Evolutionary conservation across 2,888 invertebrate genomes (phyloP).

Genomic region (Xestia rhomboidea): DNA sequence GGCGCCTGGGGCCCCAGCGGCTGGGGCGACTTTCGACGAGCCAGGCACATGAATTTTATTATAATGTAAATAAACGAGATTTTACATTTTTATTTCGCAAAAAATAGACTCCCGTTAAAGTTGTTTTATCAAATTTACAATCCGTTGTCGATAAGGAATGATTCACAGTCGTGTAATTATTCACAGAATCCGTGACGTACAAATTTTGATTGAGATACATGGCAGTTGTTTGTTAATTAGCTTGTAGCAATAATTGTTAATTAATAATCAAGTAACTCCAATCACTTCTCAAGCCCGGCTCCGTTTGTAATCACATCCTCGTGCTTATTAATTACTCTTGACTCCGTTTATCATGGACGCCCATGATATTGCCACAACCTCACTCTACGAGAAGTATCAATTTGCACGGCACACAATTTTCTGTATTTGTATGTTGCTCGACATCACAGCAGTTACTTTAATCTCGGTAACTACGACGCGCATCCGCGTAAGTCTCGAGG

Average conservation of each 20-base stretch:
- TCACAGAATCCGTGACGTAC: neutral
- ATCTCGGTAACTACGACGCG: neutral
- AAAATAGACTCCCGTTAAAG: slow-evolving; percentile 21
- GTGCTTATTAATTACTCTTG: neutral
- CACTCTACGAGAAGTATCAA: neutral
- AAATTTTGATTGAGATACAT: neutral
- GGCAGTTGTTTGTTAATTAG: slow-evolving; percentile 11
- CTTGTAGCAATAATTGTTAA: slow-evolving; percentile 20
- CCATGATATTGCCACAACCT: neutral
- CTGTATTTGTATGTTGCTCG: neutral
- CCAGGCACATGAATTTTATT: neutral
- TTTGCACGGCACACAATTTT: neutral
- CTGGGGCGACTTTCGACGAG: slow-evolving; percentile 1
- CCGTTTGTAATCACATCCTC: slow-evolving; percentile 7
- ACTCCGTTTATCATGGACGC: neutral
- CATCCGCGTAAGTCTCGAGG: neutral
- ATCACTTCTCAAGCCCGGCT: neutral
- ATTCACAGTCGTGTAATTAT: neutral
- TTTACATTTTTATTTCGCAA: slow-evolving; percentile 37
- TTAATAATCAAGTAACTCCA: slow-evolving; percentile 23
- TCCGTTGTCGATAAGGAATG: neutral
- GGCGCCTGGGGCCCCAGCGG: neutral
- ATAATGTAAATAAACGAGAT: slow-evolving; percentile 37
- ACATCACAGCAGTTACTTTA: neutral
- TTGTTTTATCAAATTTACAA: slow-evolving; percentile 30